Conservation (phyloP, 2,888 invertebrate genomes). For the Aspidiotus destructor region DNA sequence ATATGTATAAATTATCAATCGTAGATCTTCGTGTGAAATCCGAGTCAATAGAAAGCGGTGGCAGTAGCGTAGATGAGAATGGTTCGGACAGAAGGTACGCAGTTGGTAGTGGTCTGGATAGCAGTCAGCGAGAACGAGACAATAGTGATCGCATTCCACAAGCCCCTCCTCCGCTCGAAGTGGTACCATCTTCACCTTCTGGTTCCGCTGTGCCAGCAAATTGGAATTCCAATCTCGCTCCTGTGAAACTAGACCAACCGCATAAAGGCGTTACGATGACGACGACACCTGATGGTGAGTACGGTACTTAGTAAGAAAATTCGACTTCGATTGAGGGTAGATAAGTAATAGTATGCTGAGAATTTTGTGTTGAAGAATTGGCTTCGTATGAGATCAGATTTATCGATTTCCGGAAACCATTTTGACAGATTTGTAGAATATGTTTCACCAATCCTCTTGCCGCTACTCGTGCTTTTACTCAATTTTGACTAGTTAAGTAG, state of each 20-base stretch:
- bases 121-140: constrained; percentile 26
- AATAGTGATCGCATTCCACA: constrained; percentile 36
- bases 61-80: constrained; percentile 36
- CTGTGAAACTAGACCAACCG: constrained; percentile 34
- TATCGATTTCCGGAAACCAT: too few relatives aligned
- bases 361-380: too few relatives aligned
- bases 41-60: constrained; percentile 44
- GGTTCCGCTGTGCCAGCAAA: constrained; percentile 14
- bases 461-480: too few relatives aligned
- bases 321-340: too few relatives aligned
- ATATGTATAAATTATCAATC: constrained; percentile 33
- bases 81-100: constrained; percentile 32
- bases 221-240: constrained; percentile 28
- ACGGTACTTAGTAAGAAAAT: too few relatives aligned
- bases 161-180: constrained; percentile 13
- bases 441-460: too few relatives aligned
- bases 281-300: constrained; percentile 72
- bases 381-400: background rate
- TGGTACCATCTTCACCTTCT: constrained; percentile 27
- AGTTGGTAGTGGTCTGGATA: constrained; percentile 34
- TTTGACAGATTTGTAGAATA: too few relatives aligned
- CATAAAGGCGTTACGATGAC: constrained; percentile 56
- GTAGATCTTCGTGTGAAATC: constrained; percentile 68
- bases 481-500: too few relatives aligned
- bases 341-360: too few relatives aligned